Base-by-base conservation (phyloP, 2,113 vertebrate genomes). In the Saguinus imperator region DNA sequence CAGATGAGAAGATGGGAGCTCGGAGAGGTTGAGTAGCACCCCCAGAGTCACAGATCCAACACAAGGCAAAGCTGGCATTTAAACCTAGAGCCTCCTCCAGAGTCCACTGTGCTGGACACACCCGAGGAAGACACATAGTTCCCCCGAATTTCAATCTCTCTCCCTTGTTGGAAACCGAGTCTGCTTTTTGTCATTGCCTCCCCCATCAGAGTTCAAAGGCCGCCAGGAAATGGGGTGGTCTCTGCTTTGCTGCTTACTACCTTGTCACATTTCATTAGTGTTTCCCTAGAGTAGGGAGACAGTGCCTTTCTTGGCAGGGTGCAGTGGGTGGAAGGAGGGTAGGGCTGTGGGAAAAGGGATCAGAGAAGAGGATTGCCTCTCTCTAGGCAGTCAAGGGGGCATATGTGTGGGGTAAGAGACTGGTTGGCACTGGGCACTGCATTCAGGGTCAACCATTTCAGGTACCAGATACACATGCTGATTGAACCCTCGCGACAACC, bases 331-430 rank as follows among this genome's bases (percentile, higher is more conserved):
- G 45, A 35, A n/a, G 25, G 84, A 61, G 10, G 32, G 6, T 12
- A 40, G 52, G 52, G 12, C 20, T 8, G 72, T 1, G 14, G 55
- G 48, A 43, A 20, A 21, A 21, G 12, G 25, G 12, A 3, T 80
- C 23, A 11, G 35, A 17, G 27, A 17, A 85, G n/a, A 18, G n/a
- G 66, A 14, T 2, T 37, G 48, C 50, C 8, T 20, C 25, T 2
- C 72, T 5, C 4, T 7, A 8, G 48, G 35, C 64, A 50, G 35
- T 37, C 66, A 25, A 68, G 29, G 17, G 29, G 57, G 3, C 64
- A 20, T n/a, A 10, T 1, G 1, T 18, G 13, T 1, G 4, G 70
- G 55, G 13, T 11, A 18, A 43, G 40, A 27, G 1, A n/a, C 1
- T 27, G 8, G 37, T 3, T 7, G 4, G 35, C 1, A 0, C 6